Conservation (phyloP, 2,797 vertebrate species). For the Carapus acus region DNA sequence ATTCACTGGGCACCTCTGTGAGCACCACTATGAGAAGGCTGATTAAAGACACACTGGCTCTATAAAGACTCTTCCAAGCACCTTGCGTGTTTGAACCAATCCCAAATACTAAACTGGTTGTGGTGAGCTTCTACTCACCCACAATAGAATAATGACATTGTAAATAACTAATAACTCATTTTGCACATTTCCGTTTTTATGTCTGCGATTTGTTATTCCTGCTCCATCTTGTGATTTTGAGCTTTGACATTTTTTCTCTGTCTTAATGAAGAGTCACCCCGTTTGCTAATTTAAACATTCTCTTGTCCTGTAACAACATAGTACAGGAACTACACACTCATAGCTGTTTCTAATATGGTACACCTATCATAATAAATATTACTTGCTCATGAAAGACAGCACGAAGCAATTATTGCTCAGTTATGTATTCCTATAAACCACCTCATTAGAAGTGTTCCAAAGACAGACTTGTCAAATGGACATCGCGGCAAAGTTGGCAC, state of each 20-base stretch:
- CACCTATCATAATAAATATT: conserved; percentile 50
- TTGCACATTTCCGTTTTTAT: conserved; percentile 4
- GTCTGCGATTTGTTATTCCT: not conserved
- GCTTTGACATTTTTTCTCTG: too few relatives aligned
- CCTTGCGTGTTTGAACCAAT: conserved; percentile 4
- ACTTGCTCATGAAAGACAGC: conserved; percentile 12
- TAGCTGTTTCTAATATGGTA: conserved; percentile 41
- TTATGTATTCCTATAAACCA: not conserved
- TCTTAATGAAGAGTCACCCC: too few relatives aligned
- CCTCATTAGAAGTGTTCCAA: not conserved
- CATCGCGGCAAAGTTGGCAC: conserved; percentile 1
- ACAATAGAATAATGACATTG: too few relatives aligned
- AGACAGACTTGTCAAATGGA: not conserved
- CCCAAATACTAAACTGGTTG: conserved; percentile 1
- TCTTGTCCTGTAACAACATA: not conserved
- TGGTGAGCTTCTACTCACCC: too few relatives aligned
- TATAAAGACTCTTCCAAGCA: conserved; percentile 67
- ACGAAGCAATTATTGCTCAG: not conserved
- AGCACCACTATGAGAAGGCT: conserved; percentile 97
- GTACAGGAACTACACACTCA: too few relatives aligned
- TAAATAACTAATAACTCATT: not conserved
- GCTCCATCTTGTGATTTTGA: too few relatives aligned
- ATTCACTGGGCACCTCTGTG: conserved; percentile 89
- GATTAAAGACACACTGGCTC: conserved; percentile 94
- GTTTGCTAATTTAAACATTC: too few relatives aligned